Evolutionary conservation across 2,113 vertebrate genomes (phyloP).

Genomic region (Brachypodius melanocephalos): DNA sequence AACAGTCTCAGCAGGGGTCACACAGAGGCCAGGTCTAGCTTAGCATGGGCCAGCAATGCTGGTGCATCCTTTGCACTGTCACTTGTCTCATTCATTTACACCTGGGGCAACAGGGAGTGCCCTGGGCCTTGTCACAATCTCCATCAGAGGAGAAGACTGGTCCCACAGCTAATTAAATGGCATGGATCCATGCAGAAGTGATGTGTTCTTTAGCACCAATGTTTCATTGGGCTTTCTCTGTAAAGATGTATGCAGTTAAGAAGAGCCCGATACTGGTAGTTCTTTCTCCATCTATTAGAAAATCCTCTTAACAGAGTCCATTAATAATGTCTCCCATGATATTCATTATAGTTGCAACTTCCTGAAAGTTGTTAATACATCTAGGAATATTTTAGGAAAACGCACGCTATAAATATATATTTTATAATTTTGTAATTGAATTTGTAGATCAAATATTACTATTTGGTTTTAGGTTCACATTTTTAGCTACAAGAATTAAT

Average conservation of each 20-base stretch:
- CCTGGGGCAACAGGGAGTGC: background rate
- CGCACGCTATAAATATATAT: background rate
- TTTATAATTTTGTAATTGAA: background rate
- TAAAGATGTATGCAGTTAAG: background rate
- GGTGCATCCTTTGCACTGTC: background rate
- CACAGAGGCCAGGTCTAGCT: background rate
- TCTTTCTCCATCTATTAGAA: background rate
- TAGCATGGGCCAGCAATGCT: background rate
- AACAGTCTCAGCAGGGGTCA: background rate
- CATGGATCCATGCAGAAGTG: fast-evolving
- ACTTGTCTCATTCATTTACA: background rate
- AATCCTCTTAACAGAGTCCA: background rate
- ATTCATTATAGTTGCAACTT: background rate
- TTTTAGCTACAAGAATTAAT: background rate
- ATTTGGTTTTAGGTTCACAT: background rate
- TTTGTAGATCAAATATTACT: background rate
- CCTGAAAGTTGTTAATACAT: background rate
- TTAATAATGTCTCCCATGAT: background rate
- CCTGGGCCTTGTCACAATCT: background rate
- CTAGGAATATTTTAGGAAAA: background rate
- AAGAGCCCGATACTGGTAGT: background rate
- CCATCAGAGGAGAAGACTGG: background rate
- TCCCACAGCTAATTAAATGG: background rate
- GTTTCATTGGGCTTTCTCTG: background rate
- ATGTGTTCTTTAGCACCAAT: background rate